Evolutionary conservation across 2,888 invertebrate genomes (phyloP).

Genomic region (Beris morrisii): DNA sequence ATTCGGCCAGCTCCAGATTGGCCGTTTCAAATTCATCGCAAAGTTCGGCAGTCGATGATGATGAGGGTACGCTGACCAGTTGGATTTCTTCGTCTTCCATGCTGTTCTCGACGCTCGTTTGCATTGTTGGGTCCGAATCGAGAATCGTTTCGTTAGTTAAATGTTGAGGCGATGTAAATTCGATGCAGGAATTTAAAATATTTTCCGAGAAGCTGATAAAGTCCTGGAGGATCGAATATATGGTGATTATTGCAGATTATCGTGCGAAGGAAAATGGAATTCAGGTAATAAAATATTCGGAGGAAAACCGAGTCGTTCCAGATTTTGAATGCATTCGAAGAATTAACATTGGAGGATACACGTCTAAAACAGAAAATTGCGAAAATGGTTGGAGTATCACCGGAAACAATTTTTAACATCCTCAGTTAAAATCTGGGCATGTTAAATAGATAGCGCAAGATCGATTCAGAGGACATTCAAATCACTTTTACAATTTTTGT

Average conservation of each 20-base stretch:
- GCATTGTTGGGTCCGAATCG: conserved; percentile 37
- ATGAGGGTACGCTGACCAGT: conserved; percentile 10
- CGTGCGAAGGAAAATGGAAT: too few relatives aligned
- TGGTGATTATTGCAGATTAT: not conserved
- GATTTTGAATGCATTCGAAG: too few relatives aligned
- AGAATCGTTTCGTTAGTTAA: conserved; percentile 45
- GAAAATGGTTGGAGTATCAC: too few relatives aligned
- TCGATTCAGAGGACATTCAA: too few relatives aligned
- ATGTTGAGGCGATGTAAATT: conserved; percentile 33
- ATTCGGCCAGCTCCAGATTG: conserved; percentile 49
- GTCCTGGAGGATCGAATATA: conserved; percentile 35
- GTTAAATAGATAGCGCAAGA: too few relatives aligned
- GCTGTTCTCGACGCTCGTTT: conserved; percentile 28
- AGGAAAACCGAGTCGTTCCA: not conserved
- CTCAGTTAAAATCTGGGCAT: too few relatives aligned
- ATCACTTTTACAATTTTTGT: too few relatives aligned
- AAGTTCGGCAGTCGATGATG: conserved; percentile 21
- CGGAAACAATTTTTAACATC: too few relatives aligned
- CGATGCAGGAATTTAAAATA: conserved; percentile 44
- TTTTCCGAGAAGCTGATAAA: conserved; percentile 49
- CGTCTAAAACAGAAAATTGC: too few relatives aligned
- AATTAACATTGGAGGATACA: too few relatives aligned
- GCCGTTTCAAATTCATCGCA: conserved; percentile 41
- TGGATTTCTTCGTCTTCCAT: conserved; percentile 42
- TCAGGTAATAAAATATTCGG: not conserved